Evolutionary conservation across 30 jellyfish, hydroid and myxozoan species (phyloP).

Genomic region (Rhopilema esculentum): DNA sequence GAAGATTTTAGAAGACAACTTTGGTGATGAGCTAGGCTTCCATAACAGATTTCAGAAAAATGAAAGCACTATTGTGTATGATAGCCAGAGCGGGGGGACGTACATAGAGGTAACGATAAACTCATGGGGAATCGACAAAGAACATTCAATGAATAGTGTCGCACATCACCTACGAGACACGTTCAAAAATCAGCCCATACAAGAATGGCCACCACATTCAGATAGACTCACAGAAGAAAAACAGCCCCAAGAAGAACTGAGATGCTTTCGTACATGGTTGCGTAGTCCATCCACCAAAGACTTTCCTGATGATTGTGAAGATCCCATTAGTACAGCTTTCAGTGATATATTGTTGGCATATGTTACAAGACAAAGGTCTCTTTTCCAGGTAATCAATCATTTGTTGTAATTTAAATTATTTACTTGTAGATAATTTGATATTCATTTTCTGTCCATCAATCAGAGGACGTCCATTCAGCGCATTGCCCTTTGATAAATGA

Average conservation of each 20-base stretch:
- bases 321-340: slow-evolving; percentile 8
- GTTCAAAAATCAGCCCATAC: too few species aligned
- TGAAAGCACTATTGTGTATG: slow-evolving; percentile 34
- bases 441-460: too few species aligned
- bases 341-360: slow-evolving; percentile 5
- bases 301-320: slow-evolving; percentile 41
- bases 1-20: slow-evolving; percentile 15
- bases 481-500: too few species aligned
- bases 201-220: too few species aligned
- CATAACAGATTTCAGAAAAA: slow-evolving; percentile 25
- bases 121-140: too few species aligned
- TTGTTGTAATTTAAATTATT: not conserved
- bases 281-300: slow-evolving; percentile 26
- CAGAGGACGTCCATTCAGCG: too few species aligned
- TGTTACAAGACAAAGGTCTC: not conserved
- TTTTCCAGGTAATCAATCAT: slow-evolving; percentile 15
- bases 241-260: too few species aligned
- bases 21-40: too few species aligned
- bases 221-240: too few species aligned
- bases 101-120: slow-evolving; percentile 44
- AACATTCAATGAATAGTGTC: too few species aligned
- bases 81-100: slow-evolving; percentile 15
- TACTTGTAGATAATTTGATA: slow-evolving; percentile 16
- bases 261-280: too few species aligned
- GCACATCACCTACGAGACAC: too few species aligned